A percentile compares a stretch with the other conserved stretches of the same genome.
Conservation (phyloP, 2,888 invertebrate genomes). For the Gandaritis pyraliata region DNA sequence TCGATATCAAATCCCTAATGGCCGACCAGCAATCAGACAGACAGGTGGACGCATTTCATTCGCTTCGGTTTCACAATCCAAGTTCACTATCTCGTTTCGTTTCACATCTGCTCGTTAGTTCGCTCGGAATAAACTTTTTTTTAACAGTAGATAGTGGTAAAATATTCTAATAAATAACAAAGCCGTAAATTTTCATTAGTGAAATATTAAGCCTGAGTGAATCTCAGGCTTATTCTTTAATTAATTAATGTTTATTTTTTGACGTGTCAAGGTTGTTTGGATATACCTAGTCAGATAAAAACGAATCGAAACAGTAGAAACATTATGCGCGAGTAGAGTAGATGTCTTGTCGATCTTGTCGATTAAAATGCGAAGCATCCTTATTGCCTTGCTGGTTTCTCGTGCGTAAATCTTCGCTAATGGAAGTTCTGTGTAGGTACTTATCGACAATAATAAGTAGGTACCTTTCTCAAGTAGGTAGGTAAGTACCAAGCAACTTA, state of each 20-base stretch:
- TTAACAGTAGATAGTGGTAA: constrained; percentile 12
- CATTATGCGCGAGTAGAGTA: too few relatives aligned
- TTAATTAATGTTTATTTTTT: constrained; percentile 7
- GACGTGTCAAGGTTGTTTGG: constrained; percentile 11
- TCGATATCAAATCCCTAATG: too few relatives aligned
- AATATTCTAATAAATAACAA: constrained; percentile 29
- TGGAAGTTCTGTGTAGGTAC: constrained; percentile 63
- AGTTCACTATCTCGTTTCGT: constrained; percentile 7
- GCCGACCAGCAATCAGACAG: neutral
- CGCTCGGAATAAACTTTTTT: constrained; percentile 7
- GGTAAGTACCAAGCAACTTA: neutral
- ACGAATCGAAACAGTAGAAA: too few relatives aligned
- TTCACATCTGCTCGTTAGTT: constrained; percentile 28
- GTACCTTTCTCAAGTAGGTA: neutral
- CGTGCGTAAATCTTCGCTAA: constrained; percentile 54
- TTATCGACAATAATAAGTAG: constrained; percentile 24
- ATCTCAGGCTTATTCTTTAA: too few relatives aligned
- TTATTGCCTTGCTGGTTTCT: constrained; percentile 36
- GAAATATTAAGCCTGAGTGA: constrained; percentile 23
- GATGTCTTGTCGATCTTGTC: constrained; percentile 12
- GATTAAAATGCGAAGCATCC: constrained; percentile 55
- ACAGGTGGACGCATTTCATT: neutral
- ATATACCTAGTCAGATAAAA: neutral
- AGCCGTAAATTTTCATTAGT: constrained; percentile 32
- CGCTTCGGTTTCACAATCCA: constrained; percentile 15